Evolutionary conservation across 2,888 invertebrate species (phyloP), one percentile per base, ranked within the genome.

Genomic region (Polyommatus iphigenia): DNA sequence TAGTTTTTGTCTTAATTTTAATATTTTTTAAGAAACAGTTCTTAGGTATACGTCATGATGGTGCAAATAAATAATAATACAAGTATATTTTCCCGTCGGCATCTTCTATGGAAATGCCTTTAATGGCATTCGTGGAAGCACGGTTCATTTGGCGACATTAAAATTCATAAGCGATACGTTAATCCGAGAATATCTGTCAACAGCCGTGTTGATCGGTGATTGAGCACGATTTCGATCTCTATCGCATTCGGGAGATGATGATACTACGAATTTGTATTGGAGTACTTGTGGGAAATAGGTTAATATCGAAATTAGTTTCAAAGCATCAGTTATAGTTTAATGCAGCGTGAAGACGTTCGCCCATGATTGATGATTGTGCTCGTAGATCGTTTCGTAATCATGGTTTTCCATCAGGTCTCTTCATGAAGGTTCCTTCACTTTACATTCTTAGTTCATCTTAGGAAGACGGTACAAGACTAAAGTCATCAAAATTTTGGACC

Each of bases 91-190:
- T 54, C 18, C 54, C 13, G 4, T 3, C 15, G 54, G 54, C 54
- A 5, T 3, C 54, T 5, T 18, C 54, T 18, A 54, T n/a, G n/a
- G 4, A 18, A 18, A 4, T 4, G 18, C 18, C 3, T 54, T 54
- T 54, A 54, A 54, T 54, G 5, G 18, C 62, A 62, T 62, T 62
- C 24, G 59, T 62, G 62, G 24, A 7, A 3, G 62, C 62, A 62
- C 20, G 62, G 20, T 13, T 20, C 20, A 29, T 67, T 67, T 29
- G 20, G 2, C 29, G 29, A 29, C 29, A 18, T 67, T 67, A 67
- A 67, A 32, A 67, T 67, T 67, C 32, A 67, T 67, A 67, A 67
- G 29, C 67, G 29, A 67, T 29, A 67, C 67, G 15, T 67, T 67
- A 29, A 67, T 67, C 67, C 10, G 67, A 7, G 20, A 32, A 67